These are phyloP conservation scores for Rotaria macrura DNA, from an alignment of 2,888 invertebrate species.

Conservation along the genomic window DNA sequence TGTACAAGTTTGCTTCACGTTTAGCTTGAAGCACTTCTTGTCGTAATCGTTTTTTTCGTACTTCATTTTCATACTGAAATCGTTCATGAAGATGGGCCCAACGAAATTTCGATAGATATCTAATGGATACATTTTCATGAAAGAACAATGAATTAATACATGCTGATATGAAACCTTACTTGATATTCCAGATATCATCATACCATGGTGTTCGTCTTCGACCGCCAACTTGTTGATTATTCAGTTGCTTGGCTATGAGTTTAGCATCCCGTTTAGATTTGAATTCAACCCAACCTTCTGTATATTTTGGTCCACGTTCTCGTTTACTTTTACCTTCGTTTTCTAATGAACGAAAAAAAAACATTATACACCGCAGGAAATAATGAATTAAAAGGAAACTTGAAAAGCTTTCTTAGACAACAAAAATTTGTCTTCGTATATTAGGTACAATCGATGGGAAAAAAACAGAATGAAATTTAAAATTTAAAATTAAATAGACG, in stretches of 20 bases:
- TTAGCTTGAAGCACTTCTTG: slow-evolving; percentile 27
- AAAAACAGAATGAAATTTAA: no score
- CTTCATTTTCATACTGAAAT: slow-evolving; percentile 29
- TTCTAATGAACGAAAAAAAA: background rate
- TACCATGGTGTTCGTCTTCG: slow-evolving; percentile 31
- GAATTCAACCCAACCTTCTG: slow-evolving; percentile 34
- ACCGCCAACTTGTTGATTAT: slow-evolving; percentile 30
- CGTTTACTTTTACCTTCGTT: slow-evolving; percentile 10
- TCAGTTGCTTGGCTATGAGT: slow-evolving; percentile 16
- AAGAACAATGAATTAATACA: background rate
- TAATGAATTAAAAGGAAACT: no score
- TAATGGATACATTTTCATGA: background rate
- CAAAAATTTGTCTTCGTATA: no score
- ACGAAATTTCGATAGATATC: slow-evolving; percentile 27
- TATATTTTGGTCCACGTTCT: slow-evolving; percentile 22
- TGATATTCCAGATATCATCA: slow-evolving; percentile 31
- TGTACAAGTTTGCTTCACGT: slow-evolving; percentile 33
- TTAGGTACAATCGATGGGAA: no score
- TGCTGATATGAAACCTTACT: background rate
- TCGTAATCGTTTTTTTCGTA: slow-evolving; percentile 29
- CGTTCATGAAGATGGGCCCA: slow-evolving; percentile 34
- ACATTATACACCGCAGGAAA: background rate
- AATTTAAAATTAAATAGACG: no score
- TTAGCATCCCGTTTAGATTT: slow-evolving; percentile 26
- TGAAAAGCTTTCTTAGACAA: no score